Evolutionary conservation across 2,888 invertebrate species (phyloP), one percentile per base, ranked within the genome.

Genomic region (Hartigia nigra): DNA sequence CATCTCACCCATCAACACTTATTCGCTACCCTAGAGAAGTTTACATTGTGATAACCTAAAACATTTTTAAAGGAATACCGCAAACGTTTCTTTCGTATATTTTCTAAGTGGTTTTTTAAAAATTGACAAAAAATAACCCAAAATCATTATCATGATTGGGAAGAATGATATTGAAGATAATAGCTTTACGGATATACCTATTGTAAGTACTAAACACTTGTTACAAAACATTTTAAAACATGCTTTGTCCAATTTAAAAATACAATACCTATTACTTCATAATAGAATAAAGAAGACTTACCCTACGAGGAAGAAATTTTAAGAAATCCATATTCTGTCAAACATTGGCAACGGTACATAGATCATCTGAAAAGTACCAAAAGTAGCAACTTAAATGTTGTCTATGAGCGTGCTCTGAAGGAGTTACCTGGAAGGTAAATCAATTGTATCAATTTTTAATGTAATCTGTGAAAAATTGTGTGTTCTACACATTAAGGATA

Each of bases 291-390:
- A 91, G 98, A 98, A 89, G 99, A 99, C 92, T 93, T 99, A 70
- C 98, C 99, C 0, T 99, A 98, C 91, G 99, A 99, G 92, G 99
- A 99, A 92, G 99, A 99, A 92, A 98, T 99, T 86, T 93, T 99
- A 70, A 94, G 99, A 82, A 99, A 99, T 92, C 98, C 99, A 0
- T 99, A 96, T 92, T 98, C 98, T 1, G 97, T 99, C 0, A 99
- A 99, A 92, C 98, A 99, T 90, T 99, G 99, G 99, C 93, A 98
- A 78, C 94, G 99, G 31, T 99, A 99, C 90, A 97, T 99, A 79
- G 99, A 99, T 80, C 98, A 99, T 91, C 98, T 99, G 90, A 97
- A 97, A 90, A 94, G 94, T 85, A 95, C 96, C 0, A 95, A 97
- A 0, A 96, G 96, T 90, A 93, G 95, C 91, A 96, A 95, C 81